phyloP scores from a whole-genome alignment of 2,113 vertebrate genomes.

The Heteronetta atricapilla region DNA sequence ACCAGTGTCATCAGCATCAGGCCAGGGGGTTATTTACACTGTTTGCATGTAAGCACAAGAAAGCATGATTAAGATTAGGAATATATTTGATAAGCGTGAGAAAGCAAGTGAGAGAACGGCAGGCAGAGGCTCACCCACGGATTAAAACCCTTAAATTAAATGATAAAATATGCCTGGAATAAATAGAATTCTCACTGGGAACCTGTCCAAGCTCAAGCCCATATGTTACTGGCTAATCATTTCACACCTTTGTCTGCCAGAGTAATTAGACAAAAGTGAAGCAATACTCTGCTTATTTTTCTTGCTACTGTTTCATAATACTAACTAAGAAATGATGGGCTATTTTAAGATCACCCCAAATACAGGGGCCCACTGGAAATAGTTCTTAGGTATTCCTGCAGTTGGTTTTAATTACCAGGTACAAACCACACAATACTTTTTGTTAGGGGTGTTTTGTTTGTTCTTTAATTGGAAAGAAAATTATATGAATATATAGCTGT shows the following conservation, averaged over 20 bases:
- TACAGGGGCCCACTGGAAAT: background rate
- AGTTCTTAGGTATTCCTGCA: background rate
- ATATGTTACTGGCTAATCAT: slow-evolving; percentile 67
- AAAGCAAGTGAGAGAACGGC: background rate
- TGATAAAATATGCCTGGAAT: slow-evolving; percentile 58
- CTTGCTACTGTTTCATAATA: slow-evolving; percentile 39
- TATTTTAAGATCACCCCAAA: slow-evolving; percentile 28
- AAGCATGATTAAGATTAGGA: background rate
- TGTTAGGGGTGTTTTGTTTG: background rate
- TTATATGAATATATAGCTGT: background rate
- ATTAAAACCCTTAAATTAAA: slow-evolving; percentile 60
- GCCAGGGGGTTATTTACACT: background rate
- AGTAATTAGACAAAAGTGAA: slow-evolving; percentile 61
- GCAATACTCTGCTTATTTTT: background rate
- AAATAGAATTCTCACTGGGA: slow-evolving; percentile 38
- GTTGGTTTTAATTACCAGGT: background rate
- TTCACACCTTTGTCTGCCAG: slow-evolving; percentile 61
- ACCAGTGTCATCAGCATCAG: slow-evolving; percentile 14
- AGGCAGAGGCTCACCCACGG: slow-evolving; percentile 33
- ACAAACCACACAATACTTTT: background rate
- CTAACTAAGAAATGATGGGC: background rate
- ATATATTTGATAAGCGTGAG: background rate
- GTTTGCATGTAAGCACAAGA: slow-evolving; percentile 9
- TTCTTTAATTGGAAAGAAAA: background rate
- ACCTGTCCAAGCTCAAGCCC: slow-evolving; percentile 50